A percentile compares a stretch with the other conserved stretches of the same genome.
phyloP scores from a whole-genome alignment of 2,113 vertebrate genomes.

The human region GRCh38 chr4:59114001-59114500 shows the following conservation, averaged over 20 bases:
- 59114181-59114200: not conserved
- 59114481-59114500: not conserved
- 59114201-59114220: not conserved
- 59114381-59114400: not conserved
- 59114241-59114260: not conserved
- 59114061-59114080: too few relatives aligned
- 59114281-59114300: not conserved
- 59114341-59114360: not conserved
- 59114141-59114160: not conserved
- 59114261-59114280: not conserved
- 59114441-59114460: not conserved
- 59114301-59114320: not conserved
- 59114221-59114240: not conserved
- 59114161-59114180: not conserved
- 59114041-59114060: too few relatives aligned
- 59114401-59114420: not conserved
- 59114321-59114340: not conserved
- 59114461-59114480: not conserved
- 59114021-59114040: too few relatives aligned
- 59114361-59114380: not conserved
- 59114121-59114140: fast-evolving
- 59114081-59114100: too few relatives aligned
- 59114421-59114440: not conserved
- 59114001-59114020: too few relatives aligned
- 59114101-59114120: not conserved